These are phyloP conservation scores for Leuciscus idus DNA, from an alignment of 2,113 vertebrate species.

Conservation along the genomic window DNA sequence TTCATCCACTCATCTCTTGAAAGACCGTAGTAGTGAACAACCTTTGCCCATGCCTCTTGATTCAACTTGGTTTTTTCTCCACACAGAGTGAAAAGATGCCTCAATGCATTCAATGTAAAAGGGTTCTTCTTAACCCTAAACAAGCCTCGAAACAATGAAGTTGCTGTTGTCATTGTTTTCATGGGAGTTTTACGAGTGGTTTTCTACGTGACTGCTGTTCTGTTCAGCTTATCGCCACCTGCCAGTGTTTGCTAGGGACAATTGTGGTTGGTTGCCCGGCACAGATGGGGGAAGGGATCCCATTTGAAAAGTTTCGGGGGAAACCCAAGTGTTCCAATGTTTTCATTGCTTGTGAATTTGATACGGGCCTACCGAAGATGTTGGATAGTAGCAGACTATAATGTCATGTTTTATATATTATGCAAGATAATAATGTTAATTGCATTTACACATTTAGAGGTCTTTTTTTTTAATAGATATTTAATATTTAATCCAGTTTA, in stretches of 20 bases:
- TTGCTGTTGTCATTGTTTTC: conserved; percentile 51
- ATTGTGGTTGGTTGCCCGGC: conserved; percentile 48
- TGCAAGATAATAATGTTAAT: not conserved
- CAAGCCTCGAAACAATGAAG: conserved; percentile 42
- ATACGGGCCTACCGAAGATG: not conserved
- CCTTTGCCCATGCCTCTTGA: conserved; percentile 15
- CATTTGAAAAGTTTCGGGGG: conserved; percentile 28
- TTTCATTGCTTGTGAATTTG: conserved; percentile 14
- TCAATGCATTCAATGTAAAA: conserved; percentile 44
- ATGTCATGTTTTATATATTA: not conserved
- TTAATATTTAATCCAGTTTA: not conserved
- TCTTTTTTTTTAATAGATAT: not conserved
- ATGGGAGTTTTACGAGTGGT: conserved; percentile 52
- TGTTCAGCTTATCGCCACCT: conserved; percentile 59
- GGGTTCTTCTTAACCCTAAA: conserved; percentile 47
- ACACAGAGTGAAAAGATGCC: conserved; percentile 24
- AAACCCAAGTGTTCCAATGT: conserved; percentile 1
- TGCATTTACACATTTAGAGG: not conserved
- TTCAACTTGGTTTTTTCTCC: not conserved
- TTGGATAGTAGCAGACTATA: not conserved
- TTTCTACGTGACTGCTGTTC: conserved; percentile 54
- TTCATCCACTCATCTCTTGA: conserved; percentile 40
- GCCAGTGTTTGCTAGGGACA: conserved; percentile 47
- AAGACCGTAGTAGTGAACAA: conserved; percentile 20
- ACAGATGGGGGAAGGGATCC: conserved; percentile 35